phyloP scores from a whole-genome alignment of 2,113 vertebrate genomes.

The Gila orcuttii region DNA sequence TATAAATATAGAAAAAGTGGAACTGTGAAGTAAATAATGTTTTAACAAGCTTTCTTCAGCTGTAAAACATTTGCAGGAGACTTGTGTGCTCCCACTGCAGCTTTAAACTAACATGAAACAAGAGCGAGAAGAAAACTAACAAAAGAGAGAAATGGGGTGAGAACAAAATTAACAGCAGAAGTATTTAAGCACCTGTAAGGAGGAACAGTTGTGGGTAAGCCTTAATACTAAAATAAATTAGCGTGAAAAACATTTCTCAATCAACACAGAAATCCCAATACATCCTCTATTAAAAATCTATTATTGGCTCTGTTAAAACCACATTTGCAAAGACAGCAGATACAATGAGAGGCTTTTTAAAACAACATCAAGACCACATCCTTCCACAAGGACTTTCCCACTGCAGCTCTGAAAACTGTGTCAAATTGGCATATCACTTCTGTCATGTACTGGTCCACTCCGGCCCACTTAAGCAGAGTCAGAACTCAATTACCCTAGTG shows the following conservation, averaged over 20 bases:
- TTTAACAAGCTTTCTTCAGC: slow-evolving; percentile 65
- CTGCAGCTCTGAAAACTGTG: slow-evolving; percentile 19
- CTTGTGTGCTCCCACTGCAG: slow-evolving; percentile 52
- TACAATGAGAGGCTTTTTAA: slow-evolving; percentile 8
- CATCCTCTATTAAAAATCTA: slow-evolving; percentile 13
- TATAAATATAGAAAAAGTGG: no score
- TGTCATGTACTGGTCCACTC: slow-evolving; percentile 22
- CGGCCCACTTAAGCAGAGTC: neutral
- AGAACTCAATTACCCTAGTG: slow-evolving; percentile 25
- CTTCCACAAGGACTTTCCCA: slow-evolving; percentile 27
- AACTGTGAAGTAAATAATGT: slow-evolving; percentile 55
- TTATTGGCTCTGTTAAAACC: slow-evolving; percentile 12
- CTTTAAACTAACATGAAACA: neutral
- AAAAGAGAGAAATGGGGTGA: neutral
- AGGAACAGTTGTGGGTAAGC: neutral
- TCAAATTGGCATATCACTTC: slow-evolving; percentile 3
- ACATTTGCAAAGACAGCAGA: slow-evolving; percentile 28
- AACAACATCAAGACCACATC: slow-evolving; percentile 34
- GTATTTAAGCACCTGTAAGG: neutral
- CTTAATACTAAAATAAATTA: neutral
- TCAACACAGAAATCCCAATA: slow-evolving; percentile 11
- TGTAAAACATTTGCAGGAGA: slow-evolving; percentile 68
- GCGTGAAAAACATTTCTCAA: neutral
- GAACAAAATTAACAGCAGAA: neutral
- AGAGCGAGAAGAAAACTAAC: neutral